Percentiles rank a stretch among this genome's conserved stretches.
These are phyloP conservation scores for Oedothorax gibbosus DNA, from an alignment of 1,140 invertebrate species.

Conservation along the genomic window DNA sequence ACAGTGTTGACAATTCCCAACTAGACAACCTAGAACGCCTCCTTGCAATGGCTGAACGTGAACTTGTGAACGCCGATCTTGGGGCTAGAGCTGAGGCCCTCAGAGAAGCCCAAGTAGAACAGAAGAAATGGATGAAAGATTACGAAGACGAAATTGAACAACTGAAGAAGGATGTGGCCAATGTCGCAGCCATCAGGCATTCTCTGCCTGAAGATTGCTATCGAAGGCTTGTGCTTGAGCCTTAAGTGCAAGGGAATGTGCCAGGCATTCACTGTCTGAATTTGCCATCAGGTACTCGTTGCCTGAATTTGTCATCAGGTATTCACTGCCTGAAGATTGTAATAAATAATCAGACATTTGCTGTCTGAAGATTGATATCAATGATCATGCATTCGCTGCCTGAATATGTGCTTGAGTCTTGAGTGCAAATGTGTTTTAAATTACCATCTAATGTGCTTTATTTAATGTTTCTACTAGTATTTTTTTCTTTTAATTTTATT, in stretches of 20 bases:
- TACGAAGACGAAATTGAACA: slow-evolving; percentile 83
- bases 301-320: no score
- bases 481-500: no score
- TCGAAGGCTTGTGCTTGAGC: slow-evolving; percentile 73
- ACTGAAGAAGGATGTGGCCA: slow-evolving; percentile 83
- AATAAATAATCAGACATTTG: no score
- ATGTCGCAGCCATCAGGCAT: slow-evolving; percentile 85
- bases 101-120: slow-evolving; percentile 77
- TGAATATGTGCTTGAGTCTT: no score
- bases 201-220: slow-evolving; percentile 87
- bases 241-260: slow-evolving; percentile 49
- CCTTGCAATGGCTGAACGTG: slow-evolving; percentile 79
- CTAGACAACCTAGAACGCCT: slow-evolving; percentile 81
- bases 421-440: no score
- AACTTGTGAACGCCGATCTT: slow-evolving; percentile 79
- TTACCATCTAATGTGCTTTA: no score
- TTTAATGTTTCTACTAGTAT: no score
- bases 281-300: no score
- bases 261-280: no score
- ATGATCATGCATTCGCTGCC: no score
- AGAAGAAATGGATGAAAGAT: slow-evolving; percentile 82
- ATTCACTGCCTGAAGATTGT: no score
- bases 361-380: no score
- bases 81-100: slow-evolving; percentile 80
- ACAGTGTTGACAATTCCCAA: slow-evolving; percentile 74